Evolutionary conservation across 2,113 vertebrate genomes (phyloP).

Genomic region (Acinonyx jubatus): DNA sequence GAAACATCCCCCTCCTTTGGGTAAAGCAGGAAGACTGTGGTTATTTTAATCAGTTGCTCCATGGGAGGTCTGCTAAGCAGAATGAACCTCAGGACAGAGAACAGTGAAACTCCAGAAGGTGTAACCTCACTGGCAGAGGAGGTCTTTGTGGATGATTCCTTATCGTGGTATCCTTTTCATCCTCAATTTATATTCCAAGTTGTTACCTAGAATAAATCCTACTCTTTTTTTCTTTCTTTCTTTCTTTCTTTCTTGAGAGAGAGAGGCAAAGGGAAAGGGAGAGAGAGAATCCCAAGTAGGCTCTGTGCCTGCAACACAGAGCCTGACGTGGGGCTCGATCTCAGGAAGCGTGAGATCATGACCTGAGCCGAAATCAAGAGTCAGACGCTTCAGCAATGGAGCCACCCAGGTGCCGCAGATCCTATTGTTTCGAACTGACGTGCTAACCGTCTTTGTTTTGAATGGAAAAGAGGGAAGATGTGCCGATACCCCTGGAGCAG

Average conservation of each 20-base stretch:
- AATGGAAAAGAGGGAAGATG: not conserved
- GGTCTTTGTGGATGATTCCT: slow-evolving; percentile 90
- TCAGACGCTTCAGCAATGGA: too few relatives aligned
- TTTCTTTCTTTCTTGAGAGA: too few relatives aligned
- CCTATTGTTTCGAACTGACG: slow-evolving; percentile 81
- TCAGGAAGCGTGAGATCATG: too few relatives aligned
- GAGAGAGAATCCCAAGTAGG: too few relatives aligned
- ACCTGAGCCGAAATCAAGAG: too few relatives aligned
- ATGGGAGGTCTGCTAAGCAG: slow-evolving; percentile 70
- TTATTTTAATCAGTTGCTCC: slow-evolving; percentile 74
- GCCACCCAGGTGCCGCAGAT: not conserved
- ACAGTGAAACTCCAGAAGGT: slow-evolving; percentile 71
- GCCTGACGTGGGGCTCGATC: too few relatives aligned
- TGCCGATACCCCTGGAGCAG: not conserved
- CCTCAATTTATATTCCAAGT: slow-evolving; percentile 88
- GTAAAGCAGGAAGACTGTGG: slow-evolving; percentile 75
- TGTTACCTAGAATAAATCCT: slow-evolving; percentile 84
- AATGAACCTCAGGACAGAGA: slow-evolving; percentile 85
- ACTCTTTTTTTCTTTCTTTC: slow-evolving; percentile 77
- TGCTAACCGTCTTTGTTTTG: slow-evolving; percentile 83
- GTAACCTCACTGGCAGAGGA: slow-evolving; percentile 87
- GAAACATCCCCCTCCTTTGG: slow-evolving; percentile 61
- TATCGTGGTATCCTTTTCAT: slow-evolving; percentile 90
- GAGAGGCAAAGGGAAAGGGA: too few relatives aligned
- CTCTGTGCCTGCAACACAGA: too few relatives aligned